Percentiles rank a stretch among this genome's conserved stretches.
Evolutionary conservation across 2,888 invertebrate genomes (phyloP).

Genomic region (Nesidiocoris tenuis): DNA sequence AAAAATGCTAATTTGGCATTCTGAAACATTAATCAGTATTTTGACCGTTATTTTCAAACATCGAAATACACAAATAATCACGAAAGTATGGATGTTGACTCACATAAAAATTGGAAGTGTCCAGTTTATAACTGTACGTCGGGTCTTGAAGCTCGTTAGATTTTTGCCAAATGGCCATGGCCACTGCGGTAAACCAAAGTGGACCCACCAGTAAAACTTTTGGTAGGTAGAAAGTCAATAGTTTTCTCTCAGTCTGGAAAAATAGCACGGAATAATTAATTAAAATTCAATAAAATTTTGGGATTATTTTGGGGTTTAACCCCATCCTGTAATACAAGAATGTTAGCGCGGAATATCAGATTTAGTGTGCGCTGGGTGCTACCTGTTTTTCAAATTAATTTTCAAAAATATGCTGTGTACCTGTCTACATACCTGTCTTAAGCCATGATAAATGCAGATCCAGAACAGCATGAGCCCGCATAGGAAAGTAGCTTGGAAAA

Average conservation of each 20-base stretch:
- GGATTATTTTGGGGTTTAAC: no score
- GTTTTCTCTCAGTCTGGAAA: slow-evolving; percentile 79
- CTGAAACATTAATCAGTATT: slow-evolving; percentile 63
- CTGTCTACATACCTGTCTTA: slow-evolving; percentile 83
- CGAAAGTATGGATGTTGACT: slow-evolving; percentile 53
- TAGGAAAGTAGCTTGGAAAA: slow-evolving; percentile 87
- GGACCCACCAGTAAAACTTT: slow-evolving; percentile 83
- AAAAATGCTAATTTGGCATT: slow-evolving; percentile 89
- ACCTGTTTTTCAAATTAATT: no score
- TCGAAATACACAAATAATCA: no score
- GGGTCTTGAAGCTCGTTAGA: slow-evolving; percentile 86
- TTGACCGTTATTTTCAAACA: neutral
- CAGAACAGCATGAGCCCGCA: slow-evolving; percentile 87
- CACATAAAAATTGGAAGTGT: slow-evolving; percentile 79
- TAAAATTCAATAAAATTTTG: no score
- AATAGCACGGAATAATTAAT: no score
- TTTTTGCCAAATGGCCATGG: slow-evolving; percentile 86
- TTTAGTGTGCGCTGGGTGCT: no score
- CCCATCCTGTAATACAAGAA: no score
- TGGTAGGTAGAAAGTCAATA: slow-evolving; percentile 84
- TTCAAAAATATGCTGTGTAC: no score
- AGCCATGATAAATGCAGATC: slow-evolving; percentile 93
- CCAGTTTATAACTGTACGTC: slow-evolving; percentile 85
- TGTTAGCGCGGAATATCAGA: no score
- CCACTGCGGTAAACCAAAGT: slow-evolving; percentile 83